These are phyloP conservation scores for Pseudomyrmex sp. DNA, from an alignment of 1,140 invertebrate genomes.

Conservation along the genomic window DNA sequence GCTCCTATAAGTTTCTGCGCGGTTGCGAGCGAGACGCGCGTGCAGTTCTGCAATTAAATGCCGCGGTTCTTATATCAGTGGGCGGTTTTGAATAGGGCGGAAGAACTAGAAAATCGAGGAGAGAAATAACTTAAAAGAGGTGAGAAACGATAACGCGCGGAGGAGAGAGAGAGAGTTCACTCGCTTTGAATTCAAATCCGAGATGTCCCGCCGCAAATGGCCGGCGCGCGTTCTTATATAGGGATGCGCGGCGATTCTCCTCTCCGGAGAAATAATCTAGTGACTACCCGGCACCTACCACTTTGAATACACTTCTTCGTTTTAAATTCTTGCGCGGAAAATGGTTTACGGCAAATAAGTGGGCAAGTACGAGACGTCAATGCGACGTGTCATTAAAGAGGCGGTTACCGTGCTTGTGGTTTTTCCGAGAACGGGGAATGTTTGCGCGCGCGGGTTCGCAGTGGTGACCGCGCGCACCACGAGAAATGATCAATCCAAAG, in stretches of 20 bases:
- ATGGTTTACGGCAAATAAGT: not conserved
- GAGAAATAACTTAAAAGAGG: not conserved
- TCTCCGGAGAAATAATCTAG: slow-evolving; percentile 42
- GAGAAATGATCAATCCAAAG: too few relatives aligned
- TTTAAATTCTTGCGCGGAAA: slow-evolving; percentile 40
- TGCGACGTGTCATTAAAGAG: slow-evolving; percentile 41
- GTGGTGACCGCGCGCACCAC: too few relatives aligned
- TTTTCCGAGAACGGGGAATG: slow-evolving; percentile 30
- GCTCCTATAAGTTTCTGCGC: not conserved
- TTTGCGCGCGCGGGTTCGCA: not conserved
- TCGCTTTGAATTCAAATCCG: slow-evolving; percentile 16
- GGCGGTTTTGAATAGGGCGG: not conserved
- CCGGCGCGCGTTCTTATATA: not conserved
- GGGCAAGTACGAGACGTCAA: slow-evolving; percentile 17
- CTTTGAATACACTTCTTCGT: slow-evolving; percentile 41
- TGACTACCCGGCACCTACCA: slow-evolving; percentile 31
- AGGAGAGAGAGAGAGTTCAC: too few relatives aligned
- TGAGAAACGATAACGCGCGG: not conserved
- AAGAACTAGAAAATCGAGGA: not conserved
- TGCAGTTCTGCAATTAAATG: not conserved
- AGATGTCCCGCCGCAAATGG: not conserved
- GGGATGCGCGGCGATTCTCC: not conserved
- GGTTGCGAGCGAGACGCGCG: not conserved
- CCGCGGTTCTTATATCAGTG: not conserved
- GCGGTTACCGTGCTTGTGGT: not conserved